These are phyloP conservation scores for Syngnathus acus DNA, from an alignment of 2,797 vertebrate species.

Conservation along the genomic window DNA sequence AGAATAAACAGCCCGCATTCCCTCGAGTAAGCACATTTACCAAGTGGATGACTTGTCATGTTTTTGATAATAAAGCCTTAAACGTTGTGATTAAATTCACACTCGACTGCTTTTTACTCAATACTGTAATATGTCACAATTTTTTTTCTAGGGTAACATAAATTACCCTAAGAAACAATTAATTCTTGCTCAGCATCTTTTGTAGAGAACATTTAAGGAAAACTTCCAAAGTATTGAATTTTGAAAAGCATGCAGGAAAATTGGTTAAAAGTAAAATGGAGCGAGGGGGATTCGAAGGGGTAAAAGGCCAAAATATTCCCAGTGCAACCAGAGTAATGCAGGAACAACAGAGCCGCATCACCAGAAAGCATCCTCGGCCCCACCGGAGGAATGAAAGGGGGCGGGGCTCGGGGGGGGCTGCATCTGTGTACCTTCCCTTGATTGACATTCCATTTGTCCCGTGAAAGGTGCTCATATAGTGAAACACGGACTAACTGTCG, in stretches of 20 bases:
- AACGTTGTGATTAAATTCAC: conserved; percentile 23
- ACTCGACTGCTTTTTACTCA: conserved; percentile 2
- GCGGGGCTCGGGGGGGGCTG: not conserved
- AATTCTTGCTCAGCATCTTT: not conserved
- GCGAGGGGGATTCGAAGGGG: conserved; percentile 44
- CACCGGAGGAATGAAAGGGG: conserved; percentile 27
- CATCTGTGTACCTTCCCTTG: conserved; percentile 60
- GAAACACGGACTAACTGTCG: conserved; percentile 65
- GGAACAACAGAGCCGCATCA: conserved; percentile 64
- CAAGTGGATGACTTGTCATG: conserved; percentile 64
- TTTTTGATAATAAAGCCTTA: conserved; percentile 58
- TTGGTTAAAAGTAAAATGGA: conserved; percentile 43
- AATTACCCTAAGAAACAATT: not conserved
- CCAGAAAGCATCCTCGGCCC: conserved; percentile 54
- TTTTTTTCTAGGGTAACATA: not conserved
- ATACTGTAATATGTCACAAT: not conserved
- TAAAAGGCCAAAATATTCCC: conserved; percentile 69
- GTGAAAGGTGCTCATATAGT: conserved; percentile 71
- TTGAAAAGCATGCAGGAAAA: conserved; percentile 21
- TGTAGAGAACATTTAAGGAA: not conserved
- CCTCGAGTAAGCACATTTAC: conserved; percentile 67
- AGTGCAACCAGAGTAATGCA: conserved; percentile 59
- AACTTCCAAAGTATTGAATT: not conserved
- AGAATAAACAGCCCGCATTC: conserved; percentile 59
- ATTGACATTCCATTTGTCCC: conserved; percentile 78